Conservation (phyloP, 2,113 vertebrate species). For the Eulemur macaco region DNA sequence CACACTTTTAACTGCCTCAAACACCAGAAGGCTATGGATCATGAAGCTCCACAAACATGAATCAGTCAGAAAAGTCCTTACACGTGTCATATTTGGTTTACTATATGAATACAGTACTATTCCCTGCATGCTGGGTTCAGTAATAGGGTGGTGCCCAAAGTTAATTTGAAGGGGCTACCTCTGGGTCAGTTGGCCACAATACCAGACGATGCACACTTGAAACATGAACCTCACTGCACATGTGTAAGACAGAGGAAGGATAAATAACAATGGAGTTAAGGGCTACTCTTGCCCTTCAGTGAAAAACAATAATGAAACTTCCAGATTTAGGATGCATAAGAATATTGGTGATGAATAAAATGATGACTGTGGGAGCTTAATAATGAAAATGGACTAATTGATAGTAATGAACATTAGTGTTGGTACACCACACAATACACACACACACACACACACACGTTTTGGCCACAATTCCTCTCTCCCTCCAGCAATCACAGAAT, state of each 20-base stretch:
- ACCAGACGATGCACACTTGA: background rate
- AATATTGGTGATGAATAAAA: background rate
- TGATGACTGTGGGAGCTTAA: background rate
- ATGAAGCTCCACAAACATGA: background rate
- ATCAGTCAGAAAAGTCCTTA: background rate
- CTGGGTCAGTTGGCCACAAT: background rate
- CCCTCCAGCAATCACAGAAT: background rate
- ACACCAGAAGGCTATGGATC: background rate
- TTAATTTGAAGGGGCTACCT: background rate
- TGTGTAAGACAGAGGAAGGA: background rate
- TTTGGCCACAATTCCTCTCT: background rate
- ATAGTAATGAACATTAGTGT: background rate
- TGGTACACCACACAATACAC: background rate
- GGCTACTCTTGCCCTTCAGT: background rate
- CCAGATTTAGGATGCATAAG: background rate
- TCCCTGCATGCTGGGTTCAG: background rate
- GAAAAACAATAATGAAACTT: background rate
- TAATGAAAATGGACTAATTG: background rate
- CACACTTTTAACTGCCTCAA: background rate
- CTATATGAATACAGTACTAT: background rate
- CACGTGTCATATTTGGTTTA: background rate
- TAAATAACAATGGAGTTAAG: background rate
- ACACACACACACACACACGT: background rate
- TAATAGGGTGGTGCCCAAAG: background rate
- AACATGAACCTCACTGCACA: background rate